Evolutionary conservation across 2,888 invertebrate genomes (phyloP), one percentile per base, ranked within the genome.

Genomic region (Aspidiotus destructor): DNA sequence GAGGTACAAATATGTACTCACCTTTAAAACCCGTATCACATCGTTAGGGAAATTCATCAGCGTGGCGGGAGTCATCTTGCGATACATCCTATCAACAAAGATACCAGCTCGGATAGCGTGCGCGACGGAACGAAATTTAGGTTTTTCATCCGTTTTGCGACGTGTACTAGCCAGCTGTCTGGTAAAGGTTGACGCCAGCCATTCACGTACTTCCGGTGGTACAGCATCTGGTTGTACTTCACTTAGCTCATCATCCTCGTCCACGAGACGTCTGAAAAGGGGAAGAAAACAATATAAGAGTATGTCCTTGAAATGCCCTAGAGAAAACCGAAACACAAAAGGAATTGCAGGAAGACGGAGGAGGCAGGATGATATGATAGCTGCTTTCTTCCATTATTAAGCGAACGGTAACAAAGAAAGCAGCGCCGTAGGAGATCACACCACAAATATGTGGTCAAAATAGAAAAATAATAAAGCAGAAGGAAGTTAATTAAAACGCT

Each of bases 211-310:
- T 78, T 96, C 96, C 70, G 89, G 92, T 54, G 96, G 96, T 63
- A 96, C 95, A 11, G 94, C 92, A 77, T 96, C 95, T 68, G 95
- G 94, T 76, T 95, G 93, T 69, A 96, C 95, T 79, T 95, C 95
- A 58, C 93, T 92, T 73, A 96, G 80, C 79, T 96, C 96, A 78
- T 96, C 96, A 78, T 95, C 95, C 78, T 95, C 95, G 75, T 91
- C 91, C 55, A 88, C 88, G 77, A 88, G 79, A 74, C 88, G 83
- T 81, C 89, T 89, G 81, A 69, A 73, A 70, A 63, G 52, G 67
- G 84, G 86, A 11, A 55, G 53, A 61, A 55, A 28, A 8, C 7
- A 17, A 17, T 28, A 54, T 16, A 6, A 54, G 8, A 54, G 2
- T 28, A 28, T 28, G 28, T 28, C 28, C 28, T 28, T 28, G 28